These are phyloP conservation scores for Syrista parreyssii DNA, from an alignment of 2,888 invertebrate species.

Conservation along the genomic window DNA sequence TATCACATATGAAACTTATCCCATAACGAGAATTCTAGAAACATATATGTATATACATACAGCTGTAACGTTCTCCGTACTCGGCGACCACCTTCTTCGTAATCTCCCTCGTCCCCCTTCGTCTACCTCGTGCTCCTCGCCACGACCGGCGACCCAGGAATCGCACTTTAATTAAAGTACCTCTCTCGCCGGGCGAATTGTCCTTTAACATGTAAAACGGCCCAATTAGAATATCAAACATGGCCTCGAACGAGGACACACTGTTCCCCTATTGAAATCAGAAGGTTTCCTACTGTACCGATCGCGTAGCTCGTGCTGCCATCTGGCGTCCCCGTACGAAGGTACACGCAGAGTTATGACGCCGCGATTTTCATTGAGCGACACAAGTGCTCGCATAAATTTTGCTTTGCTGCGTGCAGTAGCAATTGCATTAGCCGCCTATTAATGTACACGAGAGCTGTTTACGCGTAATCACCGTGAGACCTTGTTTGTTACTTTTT, in stretches of 20 bases:
- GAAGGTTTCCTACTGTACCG: not conserved
- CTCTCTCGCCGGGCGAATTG: conserved; percentile 42
- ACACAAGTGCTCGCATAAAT: not conserved
- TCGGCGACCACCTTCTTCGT: conserved; percentile 13
- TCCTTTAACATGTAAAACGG: conserved; percentile 53
- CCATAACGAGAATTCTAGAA: not conserved
- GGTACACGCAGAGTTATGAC: not conserved
- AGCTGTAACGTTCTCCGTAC: conserved; percentile 20
- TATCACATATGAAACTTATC: not conserved
- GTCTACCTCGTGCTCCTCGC: not conserved
- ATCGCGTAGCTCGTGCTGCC: not conserved
- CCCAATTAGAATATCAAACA: conserved; percentile 59
- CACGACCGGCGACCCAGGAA: not conserved
- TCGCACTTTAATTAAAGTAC: conserved; percentile 44
- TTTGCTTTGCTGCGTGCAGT: not conserved
- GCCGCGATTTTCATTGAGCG: not conserved
- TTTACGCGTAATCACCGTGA: not conserved
- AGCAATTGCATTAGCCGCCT: not conserved
- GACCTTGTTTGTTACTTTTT: not conserved
- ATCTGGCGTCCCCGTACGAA: not conserved
- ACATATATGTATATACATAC: not conserved
- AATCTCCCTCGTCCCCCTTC: conserved; percentile 7
- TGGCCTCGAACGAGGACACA: conserved; percentile 33
- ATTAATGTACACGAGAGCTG: not conserved
- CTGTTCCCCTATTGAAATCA: conserved; percentile 1